These are phyloP conservation scores for Emesis castigata DNA, from an alignment of 2,888 invertebrate genomes.

Conservation along the genomic window DNA sequence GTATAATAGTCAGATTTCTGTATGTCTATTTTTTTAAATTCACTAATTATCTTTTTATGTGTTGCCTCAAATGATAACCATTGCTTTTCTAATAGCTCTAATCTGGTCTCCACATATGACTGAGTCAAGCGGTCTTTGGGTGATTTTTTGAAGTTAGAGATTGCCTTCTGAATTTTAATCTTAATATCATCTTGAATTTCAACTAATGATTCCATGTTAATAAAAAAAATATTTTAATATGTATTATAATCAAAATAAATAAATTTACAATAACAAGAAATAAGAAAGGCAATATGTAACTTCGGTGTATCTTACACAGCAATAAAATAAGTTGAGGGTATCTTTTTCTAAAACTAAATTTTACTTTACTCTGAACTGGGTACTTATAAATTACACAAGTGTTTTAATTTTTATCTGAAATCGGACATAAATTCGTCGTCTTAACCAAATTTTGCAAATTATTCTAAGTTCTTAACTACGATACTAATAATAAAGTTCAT, in stretches of 20 bases:
- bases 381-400: too few relatives aligned
- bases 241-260: too few relatives aligned
- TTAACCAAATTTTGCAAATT: neutral
- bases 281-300: neutral
- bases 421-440: neutral
- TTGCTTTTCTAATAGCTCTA: slow-evolving; percentile 28
- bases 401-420: too few relatives aligned
- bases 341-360: too few relatives aligned
- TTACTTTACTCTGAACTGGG: too few relatives aligned
- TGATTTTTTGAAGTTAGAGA: slow-evolving; percentile 21
- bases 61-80: slow-evolving; percentile 22
- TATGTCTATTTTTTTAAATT: slow-evolving; percentile 1
- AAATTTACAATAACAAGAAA: neutral
- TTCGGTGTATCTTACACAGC: too few relatives aligned
- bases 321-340: too few relatives aligned
- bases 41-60: slow-evolving; percentile 18
- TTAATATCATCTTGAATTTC: slow-evolving; percentile 24
- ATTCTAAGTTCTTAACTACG: too few relatives aligned
- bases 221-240: neutral
- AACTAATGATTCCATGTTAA: slow-evolving; percentile 17
- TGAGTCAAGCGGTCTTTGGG: slow-evolving; percentile 21
- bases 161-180: slow-evolving; percentile 16
- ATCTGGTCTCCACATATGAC: slow-evolving; percentile 23
- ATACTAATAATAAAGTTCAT: too few relatives aligned
- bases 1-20: slow-evolving; percentile 7